These are phyloP conservation scores for Adelges cooleyi DNA, from an alignment of 1,140 invertebrate species.

Conservation along the genomic window DNA sequence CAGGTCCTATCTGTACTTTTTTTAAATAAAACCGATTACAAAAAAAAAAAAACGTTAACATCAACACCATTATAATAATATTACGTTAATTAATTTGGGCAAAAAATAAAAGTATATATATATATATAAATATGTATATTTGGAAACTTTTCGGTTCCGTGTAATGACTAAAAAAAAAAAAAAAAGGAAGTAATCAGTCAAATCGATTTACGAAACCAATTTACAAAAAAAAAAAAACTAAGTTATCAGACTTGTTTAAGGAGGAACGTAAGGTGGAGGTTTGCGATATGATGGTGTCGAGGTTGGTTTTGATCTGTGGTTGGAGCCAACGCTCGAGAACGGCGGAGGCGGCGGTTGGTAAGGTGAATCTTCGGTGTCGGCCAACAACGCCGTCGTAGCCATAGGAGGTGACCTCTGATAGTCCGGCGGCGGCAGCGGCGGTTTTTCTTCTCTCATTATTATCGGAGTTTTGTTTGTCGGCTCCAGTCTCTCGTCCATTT, in stretches of 20 bases:
- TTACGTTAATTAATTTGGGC: too few species aligned
- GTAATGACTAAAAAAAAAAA: constrained; percentile 18
- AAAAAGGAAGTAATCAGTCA: constrained; percentile 26
- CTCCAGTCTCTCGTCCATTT: constrained; percentile 79
- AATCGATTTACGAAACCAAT: constrained; percentile 20
- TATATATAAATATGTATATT: too few species aligned
- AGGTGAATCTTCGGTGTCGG: constrained; percentile 44
- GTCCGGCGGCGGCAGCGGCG: constrained; percentile 66
- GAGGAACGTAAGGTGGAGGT: constrained; percentile 81
- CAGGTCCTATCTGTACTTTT: too few species aligned
- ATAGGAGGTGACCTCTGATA: constrained; percentile 50
- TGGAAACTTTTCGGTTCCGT: background rate
- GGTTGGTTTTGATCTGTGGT: constrained; percentile 54
- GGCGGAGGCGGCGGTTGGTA: constrained; percentile 71
- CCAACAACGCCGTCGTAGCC: constrained; percentile 41
- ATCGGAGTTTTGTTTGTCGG: constrained; percentile 78
- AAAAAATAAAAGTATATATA: too few species aligned
- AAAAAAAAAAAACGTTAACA: too few species aligned
- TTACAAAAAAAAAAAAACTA: constrained; percentile 21
- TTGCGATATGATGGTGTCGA: constrained; percentile 77
- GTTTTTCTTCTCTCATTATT: constrained; percentile 86
- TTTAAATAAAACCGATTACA: background rate
- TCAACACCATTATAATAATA: too few species aligned
- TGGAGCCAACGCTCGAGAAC: constrained; percentile 56
- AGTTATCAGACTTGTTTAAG: constrained; percentile 48